Conservation (phyloP, 2,797 vertebrate genomes). For the Fratercula arctica region DNA sequence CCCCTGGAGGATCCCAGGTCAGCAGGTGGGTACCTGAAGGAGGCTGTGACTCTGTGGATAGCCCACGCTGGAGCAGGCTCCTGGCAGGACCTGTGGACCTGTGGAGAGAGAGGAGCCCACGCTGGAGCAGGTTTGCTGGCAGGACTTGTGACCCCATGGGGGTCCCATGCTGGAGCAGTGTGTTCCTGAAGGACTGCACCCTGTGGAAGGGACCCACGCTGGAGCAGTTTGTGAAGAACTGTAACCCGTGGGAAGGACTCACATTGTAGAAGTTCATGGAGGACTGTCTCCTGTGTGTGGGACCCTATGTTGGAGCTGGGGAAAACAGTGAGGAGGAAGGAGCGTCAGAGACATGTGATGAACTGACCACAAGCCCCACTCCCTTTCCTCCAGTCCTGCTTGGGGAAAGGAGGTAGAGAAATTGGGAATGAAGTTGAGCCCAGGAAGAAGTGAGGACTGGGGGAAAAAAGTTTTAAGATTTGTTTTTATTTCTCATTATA, state of each 20-base stretch:
- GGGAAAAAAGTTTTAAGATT: not conserved
- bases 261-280: not conserved
- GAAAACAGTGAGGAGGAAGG: not conserved
- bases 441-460: not conserved
- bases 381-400: accelerated
- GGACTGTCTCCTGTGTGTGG: not conserved
- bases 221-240: not conserved
- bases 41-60: not conserved
- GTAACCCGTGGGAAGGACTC: not conserved
- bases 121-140: not conserved
- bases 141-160: not conserved
- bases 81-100: not conserved
- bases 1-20: accelerated
- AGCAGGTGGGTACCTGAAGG: not conserved
- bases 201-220: not conserved
- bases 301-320: not conserved
- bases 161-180: no score
- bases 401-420: accelerated
- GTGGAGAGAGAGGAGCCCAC: not conserved
- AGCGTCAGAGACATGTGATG: not conserved
- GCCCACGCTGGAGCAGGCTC: not conserved
- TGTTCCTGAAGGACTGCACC: no score
- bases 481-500: not conserved
- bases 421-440: not conserved
- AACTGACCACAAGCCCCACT: not conserved